Percentiles rank a stretch among this genome's conserved stretches.
Evolutionary conservation across 2,797 vertebrate species (phyloP).

Genomic region (Chloroceryle amazona): DNA sequence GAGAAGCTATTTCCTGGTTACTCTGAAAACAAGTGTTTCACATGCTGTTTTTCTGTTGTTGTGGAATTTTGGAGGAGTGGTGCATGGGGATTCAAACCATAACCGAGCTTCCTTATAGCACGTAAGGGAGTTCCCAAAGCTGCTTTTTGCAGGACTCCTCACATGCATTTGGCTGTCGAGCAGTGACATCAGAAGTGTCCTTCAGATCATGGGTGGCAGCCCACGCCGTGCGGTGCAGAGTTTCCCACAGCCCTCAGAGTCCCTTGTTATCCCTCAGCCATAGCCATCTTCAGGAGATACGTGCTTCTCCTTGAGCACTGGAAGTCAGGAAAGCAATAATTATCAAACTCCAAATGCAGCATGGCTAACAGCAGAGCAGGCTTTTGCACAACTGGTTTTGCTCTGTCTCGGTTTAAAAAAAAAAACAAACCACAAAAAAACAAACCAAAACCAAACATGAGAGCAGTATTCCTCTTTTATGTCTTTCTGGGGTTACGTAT

Average conservation of each 20-base stretch:
- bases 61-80: not conserved
- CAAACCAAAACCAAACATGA: no score
- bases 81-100: not conserved
- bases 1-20: constrained; percentile 7
- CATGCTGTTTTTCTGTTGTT: not conserved
- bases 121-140: not conserved
- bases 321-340: not conserved
- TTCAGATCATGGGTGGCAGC: not conserved
- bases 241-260: not conserved
- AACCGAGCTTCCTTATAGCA: not conserved
- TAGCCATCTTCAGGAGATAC: not conserved
- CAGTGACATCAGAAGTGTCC: not conserved
- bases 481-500: not conserved
- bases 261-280: not conserved
- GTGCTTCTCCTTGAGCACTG: not conserved
- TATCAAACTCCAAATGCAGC: not conserved
- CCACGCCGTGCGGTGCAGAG: not conserved
- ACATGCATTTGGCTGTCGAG: not conserved
- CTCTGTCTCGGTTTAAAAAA: not conserved
- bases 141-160: not conserved
- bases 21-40: not conserved
- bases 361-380: not conserved
- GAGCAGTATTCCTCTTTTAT: not conserved
- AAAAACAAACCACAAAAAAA: not conserved
- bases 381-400: not conserved